Evolutionary conservation across 2,888 invertebrate species (phyloP), one percentile per base, ranked within the genome.

Genomic region (Herminia tarsipennalis): DNA sequence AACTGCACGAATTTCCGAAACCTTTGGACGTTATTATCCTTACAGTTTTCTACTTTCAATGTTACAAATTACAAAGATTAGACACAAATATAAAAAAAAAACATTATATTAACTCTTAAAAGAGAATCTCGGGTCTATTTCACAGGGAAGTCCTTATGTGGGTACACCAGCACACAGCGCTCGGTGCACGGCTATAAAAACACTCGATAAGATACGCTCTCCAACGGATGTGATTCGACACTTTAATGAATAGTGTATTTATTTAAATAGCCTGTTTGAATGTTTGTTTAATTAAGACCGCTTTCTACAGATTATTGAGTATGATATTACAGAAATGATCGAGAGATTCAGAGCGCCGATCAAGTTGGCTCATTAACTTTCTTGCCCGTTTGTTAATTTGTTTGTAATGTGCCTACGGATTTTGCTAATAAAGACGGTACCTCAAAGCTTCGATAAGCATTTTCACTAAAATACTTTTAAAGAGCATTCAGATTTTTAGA

Each of bases 151-250:
- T 38, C 43, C 47, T 39, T 42, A 41, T 10, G 34, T 24, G 49
- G 45, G 22, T 9, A 37, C 25, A 20, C 21, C 17, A 21, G 8
- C 17, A 37, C 21, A 13, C 25, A 18, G 9, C 13, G 8, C 30
- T 30, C 13, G 25, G 37, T 28, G 16, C 33, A 14, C 38, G 16
- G 42, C n/a, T 56, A 62, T 56, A 63, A 63, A 59, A 67, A 66
- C 66, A 66, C 47, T 59, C 41, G 66, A 67, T 67, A 70, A 63
- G 59, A 61, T 59, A 63, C 36, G 40, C 40, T 10, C 34, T 29
- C 8, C 35, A 24, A 36, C 64, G 67, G 70, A 66, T 68, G 53
- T 56, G 52, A 58, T 66, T 54, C 56, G 51, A 62, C 42, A 53
- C 37, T 59, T 54, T 52, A 62, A 57, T 58, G 25, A 62, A 52